Evolutionary conservation across 2,113 vertebrate genomes (phyloP).

Genomic region (Pagrus major): DNA sequence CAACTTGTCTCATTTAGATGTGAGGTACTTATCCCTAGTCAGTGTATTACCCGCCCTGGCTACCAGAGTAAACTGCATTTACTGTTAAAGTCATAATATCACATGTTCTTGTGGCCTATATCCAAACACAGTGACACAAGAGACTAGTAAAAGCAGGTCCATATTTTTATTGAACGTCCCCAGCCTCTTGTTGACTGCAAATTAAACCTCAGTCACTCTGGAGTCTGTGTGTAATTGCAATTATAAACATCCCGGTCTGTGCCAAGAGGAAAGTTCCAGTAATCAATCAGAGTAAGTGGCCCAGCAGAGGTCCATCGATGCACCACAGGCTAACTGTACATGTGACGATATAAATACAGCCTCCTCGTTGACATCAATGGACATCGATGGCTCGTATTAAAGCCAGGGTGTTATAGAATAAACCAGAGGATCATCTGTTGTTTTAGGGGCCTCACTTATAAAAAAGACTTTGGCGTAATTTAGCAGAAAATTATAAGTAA

Average conservation of each 20-base stretch:
- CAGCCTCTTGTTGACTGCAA: conserved; percentile 49
- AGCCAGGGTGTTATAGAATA: not conserved
- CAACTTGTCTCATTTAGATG: not conserved
- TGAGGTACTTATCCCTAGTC: too few relatives aligned
- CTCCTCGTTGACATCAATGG: not conserved
- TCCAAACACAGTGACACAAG: conserved; percentile 1
- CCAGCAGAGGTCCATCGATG: conserved; percentile 23
- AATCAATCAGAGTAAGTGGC: conserved; percentile 47
- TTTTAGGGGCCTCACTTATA: too few relatives aligned
- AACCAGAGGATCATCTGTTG: not conserved
- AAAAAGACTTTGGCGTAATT: too few relatives aligned
- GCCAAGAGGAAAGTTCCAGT: conserved; percentile 51
- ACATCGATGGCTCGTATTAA: not conserved
- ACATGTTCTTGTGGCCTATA: conserved; percentile 16
- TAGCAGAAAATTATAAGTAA: too few relatives aligned
- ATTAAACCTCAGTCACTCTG: conserved; percentile 57
- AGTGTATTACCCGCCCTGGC: too few relatives aligned
- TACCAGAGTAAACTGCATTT: too few relatives aligned
- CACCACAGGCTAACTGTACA: not conserved
- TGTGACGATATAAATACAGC: not conserved
- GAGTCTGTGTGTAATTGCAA: conserved; percentile 50
- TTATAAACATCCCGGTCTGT: conserved; percentile 59
- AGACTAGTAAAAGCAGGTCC: conserved; percentile 34
- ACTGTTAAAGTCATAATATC: not conserved
- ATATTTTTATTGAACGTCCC: conserved; percentile 54